Evolutionary conservation across 2,797 vertebrate genomes (phyloP).

Genomic region (Pangasius krempfi): DNA sequence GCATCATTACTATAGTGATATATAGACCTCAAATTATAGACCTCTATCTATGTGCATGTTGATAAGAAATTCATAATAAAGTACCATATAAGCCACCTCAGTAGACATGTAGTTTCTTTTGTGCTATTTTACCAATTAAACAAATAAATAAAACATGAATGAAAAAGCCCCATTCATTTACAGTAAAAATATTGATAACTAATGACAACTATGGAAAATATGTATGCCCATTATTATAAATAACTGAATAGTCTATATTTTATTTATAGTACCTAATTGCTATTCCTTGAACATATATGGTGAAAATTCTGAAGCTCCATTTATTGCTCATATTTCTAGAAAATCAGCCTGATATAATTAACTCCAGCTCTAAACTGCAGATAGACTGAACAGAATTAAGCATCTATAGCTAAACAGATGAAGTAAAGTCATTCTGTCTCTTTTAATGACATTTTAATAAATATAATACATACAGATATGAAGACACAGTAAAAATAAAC

Average conservation of each 20-base stretch:
- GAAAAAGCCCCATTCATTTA: not conserved
- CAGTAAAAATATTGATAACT: not conserved
- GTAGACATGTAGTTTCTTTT: not conserved
- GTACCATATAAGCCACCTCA: not conserved
- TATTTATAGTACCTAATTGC: too few relatives aligned
- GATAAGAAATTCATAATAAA: constrained; percentile 9
- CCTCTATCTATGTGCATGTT: not conserved
- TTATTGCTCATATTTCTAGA: not conserved
- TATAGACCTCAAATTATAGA: not conserved
- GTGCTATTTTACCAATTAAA: not conserved
- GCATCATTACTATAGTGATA: constrained; percentile 17
- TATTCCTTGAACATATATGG: not conserved
- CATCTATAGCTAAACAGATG: not conserved
- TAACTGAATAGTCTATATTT: not conserved
- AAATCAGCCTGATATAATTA: not conserved
- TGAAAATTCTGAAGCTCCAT: not conserved
- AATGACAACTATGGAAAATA: not conserved
- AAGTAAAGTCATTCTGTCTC: not conserved
- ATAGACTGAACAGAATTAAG: not conserved
- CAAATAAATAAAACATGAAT: not conserved
- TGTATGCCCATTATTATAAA: not conserved
- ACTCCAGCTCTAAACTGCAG: not conserved
- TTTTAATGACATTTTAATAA: constrained; percentile 65
- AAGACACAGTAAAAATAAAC: constrained; percentile 50
- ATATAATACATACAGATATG: constrained; percentile 50